These are phyloP conservation scores for Melanerpes aurifrons DNA, from an alignment of 2,113 vertebrate genomes.

Conservation along the genomic window DNA sequence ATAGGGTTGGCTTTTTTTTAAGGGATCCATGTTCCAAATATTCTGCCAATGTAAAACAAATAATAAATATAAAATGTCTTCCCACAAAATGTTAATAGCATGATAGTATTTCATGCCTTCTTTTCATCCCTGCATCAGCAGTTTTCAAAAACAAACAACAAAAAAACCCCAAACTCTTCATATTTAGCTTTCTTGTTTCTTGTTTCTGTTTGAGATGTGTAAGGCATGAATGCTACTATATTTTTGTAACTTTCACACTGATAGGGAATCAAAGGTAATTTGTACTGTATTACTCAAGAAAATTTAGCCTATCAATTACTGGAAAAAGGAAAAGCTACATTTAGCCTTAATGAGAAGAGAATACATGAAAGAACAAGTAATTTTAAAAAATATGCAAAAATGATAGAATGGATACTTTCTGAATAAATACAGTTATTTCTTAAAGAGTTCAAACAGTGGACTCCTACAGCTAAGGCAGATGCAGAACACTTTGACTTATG, in stretches of 20 bases:
- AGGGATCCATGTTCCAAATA: neutral
- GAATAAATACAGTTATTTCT: neutral
- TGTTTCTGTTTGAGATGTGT: slow-evolving; percentile 1
- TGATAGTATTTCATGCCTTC: neutral
- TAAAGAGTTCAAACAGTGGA: slow-evolving; percentile 15
- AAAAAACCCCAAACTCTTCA: neutral
- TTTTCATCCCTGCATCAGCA: neutral
- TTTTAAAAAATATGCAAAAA: neutral
- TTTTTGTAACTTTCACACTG: slow-evolving; percentile 5
- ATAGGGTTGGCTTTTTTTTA: neutral
- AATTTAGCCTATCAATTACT: slow-evolving; percentile 60
- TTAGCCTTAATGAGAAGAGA: neutral
- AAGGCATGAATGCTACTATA: neutral
- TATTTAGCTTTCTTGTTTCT: neutral
- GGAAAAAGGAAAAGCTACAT: neutral
- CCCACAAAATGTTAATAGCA: neutral
- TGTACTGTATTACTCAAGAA: slow-evolving; percentile 61
- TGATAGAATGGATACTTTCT: neutral
- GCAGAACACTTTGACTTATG: slow-evolving; percentile 25
- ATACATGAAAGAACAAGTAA: neutral
- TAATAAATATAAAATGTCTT: neutral
- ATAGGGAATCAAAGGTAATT: slow-evolving; percentile 46
- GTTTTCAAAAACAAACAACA: neutral
- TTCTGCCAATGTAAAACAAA: neutral
- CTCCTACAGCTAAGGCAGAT: neutral